Evolutionary conservation across 64 coral and sea anemone genomes (phyloP), one percentile per base, ranked within the genome.

Genomic region (Actinia equina): DNA sequence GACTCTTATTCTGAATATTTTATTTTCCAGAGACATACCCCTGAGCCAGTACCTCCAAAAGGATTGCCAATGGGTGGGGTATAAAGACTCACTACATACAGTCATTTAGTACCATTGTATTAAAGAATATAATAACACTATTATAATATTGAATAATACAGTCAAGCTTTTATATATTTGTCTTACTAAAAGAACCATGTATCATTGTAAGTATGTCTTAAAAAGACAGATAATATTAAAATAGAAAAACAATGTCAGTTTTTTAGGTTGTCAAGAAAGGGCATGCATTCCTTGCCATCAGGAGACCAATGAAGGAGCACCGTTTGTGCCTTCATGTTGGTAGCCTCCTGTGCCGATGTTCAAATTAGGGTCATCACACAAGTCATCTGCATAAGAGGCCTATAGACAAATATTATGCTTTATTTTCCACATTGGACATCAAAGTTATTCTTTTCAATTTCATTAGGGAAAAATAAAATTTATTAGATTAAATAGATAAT

Each of bases 11-110:
- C 17, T 20, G 59, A 4, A 49, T 49, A 2, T 49, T 56, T 78
- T 23, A 56, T 16, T 37, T 86, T 62, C 60, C 83, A 91, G 89
- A 79, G 84, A 49, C 89, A 91, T 67, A 91, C 89, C 30, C 89
- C 89, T 26, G 89, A 91, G 8, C 83, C 89, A 3, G 86, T 77
- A 19, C 89, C 89, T 64, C 70, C 67, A 5, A 77, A 84, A 45
- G 89, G 76, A 80, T 56, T 79, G 71, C 23, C 62, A 10, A 65
- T 10, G 18, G 62, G 62, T 65, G 62, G 62, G n/a, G 62, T 65
- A 25, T 65, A 23, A 65, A 25, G 22, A n/a, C 62, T 7, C 22
- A 65, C 22, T 65, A 65, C 2, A 65, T 65, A 65, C 19, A 49
- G 45, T 49, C 45, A 49, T 49, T n/a, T 65, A 7, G 62, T n/a